Evolutionary conservation across 2,888 invertebrate species (phyloP).

Genomic region (Aelia acuminata): DNA sequence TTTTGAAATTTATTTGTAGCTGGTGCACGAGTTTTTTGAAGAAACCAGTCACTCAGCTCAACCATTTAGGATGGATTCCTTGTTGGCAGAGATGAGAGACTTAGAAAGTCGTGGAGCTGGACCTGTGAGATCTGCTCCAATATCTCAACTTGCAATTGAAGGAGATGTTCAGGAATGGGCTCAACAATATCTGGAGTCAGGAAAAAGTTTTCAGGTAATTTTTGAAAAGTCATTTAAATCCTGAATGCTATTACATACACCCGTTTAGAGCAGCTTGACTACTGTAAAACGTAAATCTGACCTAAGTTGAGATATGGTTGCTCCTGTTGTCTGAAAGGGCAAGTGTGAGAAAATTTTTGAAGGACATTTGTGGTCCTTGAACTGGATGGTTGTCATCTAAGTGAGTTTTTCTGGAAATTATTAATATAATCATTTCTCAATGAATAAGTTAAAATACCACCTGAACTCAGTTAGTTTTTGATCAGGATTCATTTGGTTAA

Average conservation of each 20-base stretch:
- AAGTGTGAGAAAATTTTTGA: slow-evolving; percentile 29
- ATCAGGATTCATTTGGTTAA: background rate
- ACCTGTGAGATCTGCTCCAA: slow-evolving; percentile 63
- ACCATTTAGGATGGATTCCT: slow-evolving; percentile 90
- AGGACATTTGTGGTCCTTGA: slow-evolving; percentile 46
- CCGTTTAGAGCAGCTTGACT: background rate
- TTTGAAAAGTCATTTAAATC: background rate
- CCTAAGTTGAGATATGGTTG: background rate
- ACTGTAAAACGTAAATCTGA: background rate
- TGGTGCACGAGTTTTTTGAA: slow-evolving; percentile 87
- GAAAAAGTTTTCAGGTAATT: slow-evolving; percentile 71
- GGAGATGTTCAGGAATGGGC: slow-evolving; percentile 70
- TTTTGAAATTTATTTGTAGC: slow-evolving; percentile 70
- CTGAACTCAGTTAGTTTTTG: background rate
- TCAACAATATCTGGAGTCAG: slow-evolving; percentile 73
- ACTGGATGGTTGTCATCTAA: slow-evolving; percentile 40
- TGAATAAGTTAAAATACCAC: background rate
- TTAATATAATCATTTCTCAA: background rate
- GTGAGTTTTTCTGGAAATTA: slow-evolving; percentile 1
- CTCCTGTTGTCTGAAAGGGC: background rate
- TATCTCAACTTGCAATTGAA: slow-evolving; percentile 64
- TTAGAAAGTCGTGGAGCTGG: slow-evolving; percentile 71
- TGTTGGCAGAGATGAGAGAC: slow-evolving; percentile 89
- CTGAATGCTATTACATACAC: background rate
- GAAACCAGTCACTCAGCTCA: slow-evolving; percentile 74